Percentiles rank a stretch among this genome's conserved stretches.
These are phyloP conservation scores for Boloria euphrosyne DNA, from an alignment of 2,888 invertebrate genomes.

Conservation along the genomic window DNA sequence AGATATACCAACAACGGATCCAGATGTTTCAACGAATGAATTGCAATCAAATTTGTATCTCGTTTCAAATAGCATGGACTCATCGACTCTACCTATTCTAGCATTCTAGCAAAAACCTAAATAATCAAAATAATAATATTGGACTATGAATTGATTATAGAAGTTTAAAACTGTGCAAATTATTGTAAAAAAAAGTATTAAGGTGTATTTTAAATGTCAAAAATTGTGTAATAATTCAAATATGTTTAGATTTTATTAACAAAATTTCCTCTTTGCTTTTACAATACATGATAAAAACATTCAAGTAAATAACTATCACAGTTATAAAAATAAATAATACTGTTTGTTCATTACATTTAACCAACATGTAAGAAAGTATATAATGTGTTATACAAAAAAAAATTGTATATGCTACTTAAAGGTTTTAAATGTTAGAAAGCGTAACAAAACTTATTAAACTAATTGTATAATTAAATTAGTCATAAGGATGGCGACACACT, in stretches of 20 bases:
- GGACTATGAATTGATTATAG: neutral
- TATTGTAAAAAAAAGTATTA: no score
- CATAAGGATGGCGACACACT: no score
- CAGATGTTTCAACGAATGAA: constrained; percentile 23
- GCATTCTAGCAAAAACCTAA: constrained; percentile 46
- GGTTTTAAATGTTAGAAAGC: neutral
- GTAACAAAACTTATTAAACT: no score
- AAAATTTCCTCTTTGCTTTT: no score
- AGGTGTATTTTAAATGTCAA: no score
- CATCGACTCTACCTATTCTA: constrained; percentile 43
- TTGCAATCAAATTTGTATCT: constrained; percentile 18
- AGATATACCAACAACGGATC: constrained; percentile 13
- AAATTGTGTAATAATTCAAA: no score
- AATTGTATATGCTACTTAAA: constrained; percentile 9
- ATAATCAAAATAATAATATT: neutral
- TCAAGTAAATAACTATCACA: no score
- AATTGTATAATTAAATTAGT: no score
- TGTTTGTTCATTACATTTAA: constrained; percentile 5
- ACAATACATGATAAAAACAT: no score
- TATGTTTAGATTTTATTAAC: no score
- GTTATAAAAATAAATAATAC: neutral
- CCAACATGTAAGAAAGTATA: neutral
- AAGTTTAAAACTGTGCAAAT: neutral
- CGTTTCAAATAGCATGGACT: constrained; percentile 25
- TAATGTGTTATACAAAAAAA: constrained; percentile 5